These are phyloP conservation scores for Ophion ventricosus DNA, from an alignment of 2,888 invertebrate genomes.

Conservation along the genomic window DNA sequence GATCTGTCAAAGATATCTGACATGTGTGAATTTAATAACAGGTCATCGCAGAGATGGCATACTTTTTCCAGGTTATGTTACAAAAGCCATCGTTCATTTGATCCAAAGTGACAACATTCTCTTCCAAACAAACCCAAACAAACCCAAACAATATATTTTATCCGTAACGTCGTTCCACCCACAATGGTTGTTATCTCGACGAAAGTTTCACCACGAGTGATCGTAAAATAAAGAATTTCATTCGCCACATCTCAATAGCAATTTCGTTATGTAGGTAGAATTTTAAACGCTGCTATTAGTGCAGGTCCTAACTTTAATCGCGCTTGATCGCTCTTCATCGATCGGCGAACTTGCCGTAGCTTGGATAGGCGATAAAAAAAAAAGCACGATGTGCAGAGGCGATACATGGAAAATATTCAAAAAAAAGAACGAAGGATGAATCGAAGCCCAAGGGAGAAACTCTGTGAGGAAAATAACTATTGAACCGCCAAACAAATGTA, in stretches of 20 bases:
- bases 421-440: not conserved
- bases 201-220: not conserved
- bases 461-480: not conserved
- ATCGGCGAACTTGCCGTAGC: not conserved
- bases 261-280: not conserved
- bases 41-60: too few species aligned
- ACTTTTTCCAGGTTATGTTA: too few species aligned
- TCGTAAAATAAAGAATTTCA: not conserved
- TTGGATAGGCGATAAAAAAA: not conserved
- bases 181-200: too few species aligned
- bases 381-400: not conserved
- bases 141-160: too few species aligned
- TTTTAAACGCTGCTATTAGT: not conserved
- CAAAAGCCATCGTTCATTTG: too few species aligned
- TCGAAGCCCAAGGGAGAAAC: not conserved
- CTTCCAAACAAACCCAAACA: too few species aligned
- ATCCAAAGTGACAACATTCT: too few species aligned
- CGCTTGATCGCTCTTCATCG: not conserved
- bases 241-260: not conserved
- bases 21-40: too few species aligned
- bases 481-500: not conserved
- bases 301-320: not conserved
- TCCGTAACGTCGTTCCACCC: too few species aligned
- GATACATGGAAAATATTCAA: too few species aligned
- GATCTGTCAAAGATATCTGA: too few species aligned